phyloP scores from a whole-genome alignment of 2,888 invertebrate genomes.

The Platycheirus albimanus region DNA sequence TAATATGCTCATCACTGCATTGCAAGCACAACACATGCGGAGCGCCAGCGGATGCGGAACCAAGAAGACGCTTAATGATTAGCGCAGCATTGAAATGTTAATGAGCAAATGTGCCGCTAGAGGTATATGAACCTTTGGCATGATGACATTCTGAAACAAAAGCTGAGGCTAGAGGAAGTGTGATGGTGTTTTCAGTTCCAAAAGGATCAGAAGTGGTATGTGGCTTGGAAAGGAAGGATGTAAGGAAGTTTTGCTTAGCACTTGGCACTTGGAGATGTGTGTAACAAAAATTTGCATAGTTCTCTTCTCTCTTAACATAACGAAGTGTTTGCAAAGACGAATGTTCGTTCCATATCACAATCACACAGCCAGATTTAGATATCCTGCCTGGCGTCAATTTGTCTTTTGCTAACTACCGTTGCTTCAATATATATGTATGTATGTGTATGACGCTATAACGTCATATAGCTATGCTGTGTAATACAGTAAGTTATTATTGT shows the following conservation, averaged over 20 bases:
- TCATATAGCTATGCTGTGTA: background rate
- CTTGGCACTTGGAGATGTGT: conserved; percentile 22
- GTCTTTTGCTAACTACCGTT: conserved; percentile 30
- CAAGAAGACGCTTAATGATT: conserved; percentile 48
- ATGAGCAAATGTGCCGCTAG: conserved; percentile 44
- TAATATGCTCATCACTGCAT: conserved; percentile 10
- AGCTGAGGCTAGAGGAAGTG: background rate
- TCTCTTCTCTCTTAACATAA: conserved; percentile 27
- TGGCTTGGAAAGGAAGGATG: background rate
- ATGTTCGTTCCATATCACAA: conserved; percentile 22
- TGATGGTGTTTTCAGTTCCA: no score
- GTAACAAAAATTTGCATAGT: conserved; percentile 60
- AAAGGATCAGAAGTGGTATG: background rate
- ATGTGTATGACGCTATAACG: no score
- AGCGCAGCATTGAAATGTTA: conserved; percentile 59
- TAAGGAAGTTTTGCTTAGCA: background rate
- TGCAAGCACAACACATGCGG: background rate
- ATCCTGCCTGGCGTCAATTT: conserved; percentile 49
- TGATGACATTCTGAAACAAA: background rate
- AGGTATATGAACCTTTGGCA: conserved; percentile 16
- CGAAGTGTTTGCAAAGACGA: conserved; percentile 50
- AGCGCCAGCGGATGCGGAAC: no score
- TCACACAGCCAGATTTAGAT: conserved; percentile 41
- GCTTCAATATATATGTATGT: no score
- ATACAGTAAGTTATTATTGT: conserved; percentile 28